Evolutionary conservation across 2,113 vertebrate species (phyloP), one percentile per base, ranked within the genome.

Genomic region (Vanacampus margaritifer): DNA sequence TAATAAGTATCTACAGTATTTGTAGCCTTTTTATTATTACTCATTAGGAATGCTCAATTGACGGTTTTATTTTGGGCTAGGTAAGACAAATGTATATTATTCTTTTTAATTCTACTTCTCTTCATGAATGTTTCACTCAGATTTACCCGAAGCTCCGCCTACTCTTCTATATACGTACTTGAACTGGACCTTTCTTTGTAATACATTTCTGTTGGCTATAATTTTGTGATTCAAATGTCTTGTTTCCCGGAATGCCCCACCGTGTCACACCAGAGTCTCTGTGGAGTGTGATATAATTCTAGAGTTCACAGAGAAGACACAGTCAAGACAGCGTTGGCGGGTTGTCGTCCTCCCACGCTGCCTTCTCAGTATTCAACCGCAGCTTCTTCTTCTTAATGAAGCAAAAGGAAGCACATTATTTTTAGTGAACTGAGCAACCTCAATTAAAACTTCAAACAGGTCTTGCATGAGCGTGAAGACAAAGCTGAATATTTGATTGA

Each of bases 391-490:
- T 10, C 64, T 66, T 88, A 80, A 88, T 87, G 71, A 83, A 71
- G 68, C 69, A 67, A 65, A 74, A 72, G 57, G 61, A 60, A 59
- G 66, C 68, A 11, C 26, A 60, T 67, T 58, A 46, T 70, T 64
- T 46, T 72, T 65, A 66, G 68, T 83, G 80, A 89, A 88, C 84
- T 74, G 24, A 45, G 65, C 60, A 81, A 86, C 85, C 86, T 84
- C 87, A 82, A 90, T 92, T 88, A 91, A 86, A 89, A 84, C 79
- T 82, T 89, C 78, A 89, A 89, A 89, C 75, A 64, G 16, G 13
- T 48, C 32, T 1, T 17, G 53, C 65, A 54, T 13, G 36, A 67
- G 71, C 73, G 36, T 56, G 76, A 78, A 1, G 72, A 75, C 69
- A 62, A 72, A 28, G 64, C 71, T 74, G 80, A 81, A 88, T 78